A percentile compares a stretch with the other conserved stretches of the same genome.
These are phyloP conservation scores for Axinella damicornis DNA, from an alignment of 37 sponge, comb jelly and placozoan species.

Conservation along the genomic window DNA sequence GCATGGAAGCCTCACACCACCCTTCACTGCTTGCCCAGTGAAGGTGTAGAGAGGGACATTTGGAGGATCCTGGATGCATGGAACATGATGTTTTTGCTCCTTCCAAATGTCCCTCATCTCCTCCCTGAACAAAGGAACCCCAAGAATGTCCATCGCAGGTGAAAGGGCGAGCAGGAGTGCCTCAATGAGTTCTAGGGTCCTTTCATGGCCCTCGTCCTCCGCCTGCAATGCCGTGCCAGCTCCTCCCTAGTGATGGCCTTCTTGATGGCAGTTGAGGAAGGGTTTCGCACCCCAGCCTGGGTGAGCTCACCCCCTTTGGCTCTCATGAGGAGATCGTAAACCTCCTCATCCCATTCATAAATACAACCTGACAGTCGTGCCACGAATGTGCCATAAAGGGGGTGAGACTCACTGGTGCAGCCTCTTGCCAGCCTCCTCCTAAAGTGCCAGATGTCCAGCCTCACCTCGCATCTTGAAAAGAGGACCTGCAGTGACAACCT, in stretches of 20 bases:
- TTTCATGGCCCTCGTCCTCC: constrained; percentile 22
- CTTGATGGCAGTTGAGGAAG: constrained; percentile 15
- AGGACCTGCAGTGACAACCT: too few relatives aligned
- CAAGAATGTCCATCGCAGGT: constrained; percentile 42
- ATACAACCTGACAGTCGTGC: constrained; percentile 22
- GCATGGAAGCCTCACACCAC: constrained; percentile 17
- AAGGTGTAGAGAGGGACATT: constrained; percentile 30
- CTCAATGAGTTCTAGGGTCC: constrained; percentile 13
- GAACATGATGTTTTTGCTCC: constrained; percentile 22
- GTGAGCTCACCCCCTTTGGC: constrained; percentile 24
- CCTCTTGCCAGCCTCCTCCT: constrained; percentile 51
- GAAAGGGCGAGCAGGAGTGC: constrained; percentile 14
- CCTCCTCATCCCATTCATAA: constrained; percentile 49
- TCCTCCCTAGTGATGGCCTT: constrained; percentile 45
- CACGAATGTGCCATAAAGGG: constrained; percentile 54
- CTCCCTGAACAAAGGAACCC: constrained; percentile 24
- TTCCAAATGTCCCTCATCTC: constrained; percentile 27
- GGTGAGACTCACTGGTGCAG: constrained; percentile 52
- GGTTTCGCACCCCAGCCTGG: constrained; percentile 31
- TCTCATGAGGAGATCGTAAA: constrained; percentile 16
- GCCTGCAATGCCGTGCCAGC: constrained; percentile 36
- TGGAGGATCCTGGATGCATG: constrained; percentile 40
- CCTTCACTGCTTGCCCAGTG: constrained; percentile 14
- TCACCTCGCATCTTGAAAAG: too few relatives aligned
- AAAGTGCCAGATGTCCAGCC: constrained; percentile 67